Evolutionary conservation across 2,113 vertebrate species (phyloP).

Genomic region (Eulacestoma nigropectus): DNA sequence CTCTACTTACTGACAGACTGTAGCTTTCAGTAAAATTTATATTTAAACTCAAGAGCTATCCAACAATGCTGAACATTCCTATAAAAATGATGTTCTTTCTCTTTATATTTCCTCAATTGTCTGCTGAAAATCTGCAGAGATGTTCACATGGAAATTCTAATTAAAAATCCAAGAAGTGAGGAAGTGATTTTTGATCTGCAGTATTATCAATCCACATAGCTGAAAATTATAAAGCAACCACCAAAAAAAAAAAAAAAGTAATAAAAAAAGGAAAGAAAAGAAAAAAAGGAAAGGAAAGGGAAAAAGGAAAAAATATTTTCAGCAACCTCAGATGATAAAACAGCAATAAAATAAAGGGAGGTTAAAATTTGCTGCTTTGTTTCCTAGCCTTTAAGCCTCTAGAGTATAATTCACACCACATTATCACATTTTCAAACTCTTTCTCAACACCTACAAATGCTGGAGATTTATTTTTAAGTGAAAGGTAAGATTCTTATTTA

Average conservation of each 20-base stretch:
- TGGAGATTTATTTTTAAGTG: slow-evolving; percentile 10
- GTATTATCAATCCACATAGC: neutral
- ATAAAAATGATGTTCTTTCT: neutral
- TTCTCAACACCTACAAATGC: slow-evolving; percentile 16
- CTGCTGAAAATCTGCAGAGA: neutral
- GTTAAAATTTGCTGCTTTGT: neutral
- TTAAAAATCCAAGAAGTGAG: neutral
- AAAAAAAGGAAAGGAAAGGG: rapidly evolving
- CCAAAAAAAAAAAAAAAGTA: neutral
- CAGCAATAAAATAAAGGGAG: neutral
- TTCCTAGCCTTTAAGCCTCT: neutral
- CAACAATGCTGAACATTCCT: neutral
- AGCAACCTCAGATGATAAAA: neutral
- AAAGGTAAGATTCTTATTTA: slow-evolving; percentile 12
- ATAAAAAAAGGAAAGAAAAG: rapidly evolving
- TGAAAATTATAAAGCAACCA: neutral
- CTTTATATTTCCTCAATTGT: neutral
- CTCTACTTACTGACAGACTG: neutral
- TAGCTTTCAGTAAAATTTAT: neutral
- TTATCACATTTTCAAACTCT: slow-evolving; percentile 2
- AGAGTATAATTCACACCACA: neutral
- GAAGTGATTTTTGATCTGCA: neutral
- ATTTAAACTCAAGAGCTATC: neutral
- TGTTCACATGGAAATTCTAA: neutral
- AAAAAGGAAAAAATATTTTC: neutral